A percentile compares a stretch with the other conserved stretches of the same genome.
phyloP scores from a whole-genome alignment of 2,888 invertebrate species.

The Sesamia inferens region DNA sequence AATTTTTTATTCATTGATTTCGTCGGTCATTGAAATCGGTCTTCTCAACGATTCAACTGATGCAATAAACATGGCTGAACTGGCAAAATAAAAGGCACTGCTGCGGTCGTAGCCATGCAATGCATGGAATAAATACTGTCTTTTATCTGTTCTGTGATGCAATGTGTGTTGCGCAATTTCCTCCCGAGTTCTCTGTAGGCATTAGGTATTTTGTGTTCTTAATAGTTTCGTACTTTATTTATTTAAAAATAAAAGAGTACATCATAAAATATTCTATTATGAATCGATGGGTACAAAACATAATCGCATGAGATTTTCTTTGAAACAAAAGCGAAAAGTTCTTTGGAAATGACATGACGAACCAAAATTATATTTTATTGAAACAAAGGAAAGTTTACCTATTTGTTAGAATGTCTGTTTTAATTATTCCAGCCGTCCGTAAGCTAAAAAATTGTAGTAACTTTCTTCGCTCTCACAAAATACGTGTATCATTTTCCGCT shows the following conservation, averaged over 20 bases:
- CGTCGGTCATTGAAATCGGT: neutral
- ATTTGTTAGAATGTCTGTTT: constrained; percentile 10
- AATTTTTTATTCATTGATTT: neutral
- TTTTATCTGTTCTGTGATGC: neutral
- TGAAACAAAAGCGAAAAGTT: neutral
- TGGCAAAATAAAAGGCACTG: neutral
- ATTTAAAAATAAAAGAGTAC: neutral
- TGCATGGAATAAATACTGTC: no score
- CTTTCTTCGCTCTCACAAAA: constrained; percentile 16
- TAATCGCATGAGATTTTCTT: constrained; percentile 16
- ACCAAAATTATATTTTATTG: constrained; percentile 16
- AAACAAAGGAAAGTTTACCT: constrained; percentile 4
- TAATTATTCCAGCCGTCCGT: constrained; percentile 4
- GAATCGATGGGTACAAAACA: neutral
- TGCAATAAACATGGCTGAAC: neutral
- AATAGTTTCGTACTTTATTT: neutral
- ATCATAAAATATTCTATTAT: neutral
- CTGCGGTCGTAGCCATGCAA: no score
- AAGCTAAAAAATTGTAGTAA: constrained; percentile 1
- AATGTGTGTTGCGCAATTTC: neutral
- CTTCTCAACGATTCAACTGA: neutral
- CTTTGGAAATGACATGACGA: constrained; percentile 1
- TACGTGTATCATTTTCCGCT: neutral
- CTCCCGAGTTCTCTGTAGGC: no score
- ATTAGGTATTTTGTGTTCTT: neutral